Evolutionary conservation across 1,140 invertebrate species (phyloP).

Genomic region (Stegodyphus dumicola): DNA sequence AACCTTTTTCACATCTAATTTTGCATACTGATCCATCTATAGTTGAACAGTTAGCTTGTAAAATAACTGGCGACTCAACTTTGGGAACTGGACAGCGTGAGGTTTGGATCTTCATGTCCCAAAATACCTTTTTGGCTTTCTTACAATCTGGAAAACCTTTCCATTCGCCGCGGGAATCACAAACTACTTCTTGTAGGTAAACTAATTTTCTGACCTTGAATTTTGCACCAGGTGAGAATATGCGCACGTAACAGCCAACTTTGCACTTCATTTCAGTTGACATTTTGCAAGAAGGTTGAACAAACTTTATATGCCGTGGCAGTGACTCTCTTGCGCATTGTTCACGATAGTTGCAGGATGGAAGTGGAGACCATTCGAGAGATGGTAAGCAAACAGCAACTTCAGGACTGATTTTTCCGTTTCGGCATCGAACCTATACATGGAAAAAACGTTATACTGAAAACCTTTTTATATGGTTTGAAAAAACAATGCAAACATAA

Average conservation of each 20-base stretch:
- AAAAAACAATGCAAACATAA: too few relatives aligned
- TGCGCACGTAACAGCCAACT: constrained; percentile 3
- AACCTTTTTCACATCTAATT: constrained; percentile 1
- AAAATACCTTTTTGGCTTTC: too few relatives aligned
- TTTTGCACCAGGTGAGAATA: background rate
- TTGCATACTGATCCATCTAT: constrained; percentile 7
- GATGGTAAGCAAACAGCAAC: background rate
- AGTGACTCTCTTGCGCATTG: too few relatives aligned
- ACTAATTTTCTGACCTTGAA: too few relatives aligned
- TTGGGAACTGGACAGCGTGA: background rate
- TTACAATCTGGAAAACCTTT: too few relatives aligned
- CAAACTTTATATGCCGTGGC: too few relatives aligned
- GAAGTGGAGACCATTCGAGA: background rate
- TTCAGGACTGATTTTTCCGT: constrained; percentile 11
- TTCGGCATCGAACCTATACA: background rate
- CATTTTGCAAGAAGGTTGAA: background rate
- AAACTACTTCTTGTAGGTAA: background rate
- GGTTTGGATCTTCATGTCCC: too few relatives aligned
- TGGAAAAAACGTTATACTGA: too few relatives aligned
- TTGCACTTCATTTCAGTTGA: background rate
- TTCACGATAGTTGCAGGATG: background rate
- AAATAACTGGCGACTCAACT: background rate
- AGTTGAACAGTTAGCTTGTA: background rate
- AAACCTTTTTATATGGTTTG: too few relatives aligned
- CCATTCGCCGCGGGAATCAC: too few relatives aligned